Evolutionary conservation across 2,888 invertebrate species (phyloP), one percentile per base, ranked within the genome.

Genomic region (Chymomyza amoena): DNA sequence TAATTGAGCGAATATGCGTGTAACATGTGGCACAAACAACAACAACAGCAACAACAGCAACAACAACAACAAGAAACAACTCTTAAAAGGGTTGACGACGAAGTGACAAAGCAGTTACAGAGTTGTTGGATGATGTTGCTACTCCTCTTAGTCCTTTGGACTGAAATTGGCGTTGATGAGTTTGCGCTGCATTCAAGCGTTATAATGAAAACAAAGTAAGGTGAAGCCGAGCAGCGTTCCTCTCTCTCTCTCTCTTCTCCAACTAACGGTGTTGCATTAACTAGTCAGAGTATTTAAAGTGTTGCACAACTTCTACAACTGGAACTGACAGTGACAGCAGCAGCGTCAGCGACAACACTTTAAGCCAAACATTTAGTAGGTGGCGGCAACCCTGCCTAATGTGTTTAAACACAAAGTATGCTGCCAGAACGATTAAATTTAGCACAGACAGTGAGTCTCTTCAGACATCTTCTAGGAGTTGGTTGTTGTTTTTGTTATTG

Each of bases 1-100:
- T 88, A 87, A 87, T 87, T 88, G 87, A 87, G 88, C 79, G 81
- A 84, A 83, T 86, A 78, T 86, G 81, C 86, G 84, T 79, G 76
- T 74, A 85, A 72, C 88, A 83, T 76, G 78, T 84, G 77, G 74
- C 82, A 70, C 52, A 62, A 64, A 54, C 9, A 36, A 7, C n/a
- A n/a, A 32, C 54, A 54, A 10, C 52, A 60, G 54, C 63, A 20
- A 16, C 7, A 54, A 6, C 9, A 36, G 3, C n/a, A n/a, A 32
- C 54, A 54, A 10, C 52, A 60, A 57, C 63, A 20, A 16, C 7
- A 54, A 6, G 56, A 15, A 61, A 62, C 60, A 60, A 61, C 39
- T 67, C 16, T 60, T 51, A 45, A 61, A 62, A 70, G 60, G 50
- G 68, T 51, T 69, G 52, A 39, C 15, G 50, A n/a, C 15, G 50